Evolutionary conservation across 2,113 vertebrate genomes (phyloP), one percentile per base, ranked within the genome.

Genomic region (Proterorhinus semilunaris): DNA sequence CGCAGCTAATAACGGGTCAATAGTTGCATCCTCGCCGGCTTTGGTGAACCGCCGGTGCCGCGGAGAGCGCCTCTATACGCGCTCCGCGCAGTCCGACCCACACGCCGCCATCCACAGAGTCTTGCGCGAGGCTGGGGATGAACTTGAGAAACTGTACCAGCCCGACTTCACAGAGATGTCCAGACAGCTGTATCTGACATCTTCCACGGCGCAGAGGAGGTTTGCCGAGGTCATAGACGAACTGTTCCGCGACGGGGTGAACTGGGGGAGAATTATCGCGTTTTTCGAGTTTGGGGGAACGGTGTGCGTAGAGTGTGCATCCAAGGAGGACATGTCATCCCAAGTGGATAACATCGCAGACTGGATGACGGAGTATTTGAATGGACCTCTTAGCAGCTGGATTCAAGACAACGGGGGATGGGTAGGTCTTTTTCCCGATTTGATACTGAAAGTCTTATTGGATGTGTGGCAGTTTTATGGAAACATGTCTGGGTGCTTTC

Each of bases 341-440:
- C 95, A 97, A 16, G 96, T 98, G 84, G 95, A 97, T 87, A 94
- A 68, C 93, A 96, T 99, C 48, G 96, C 93, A 3, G 74, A 92
- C 81, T 99, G 98, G 96, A 99, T 99, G 97, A 96, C 96, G 0
- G 96, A 97, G 82, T 99, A 99, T 92, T 95, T 99, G 88, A 96
- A 98, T 83, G 93, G 94, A 75, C 93, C 95, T 74, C 93, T 99
- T 73, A 93, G 94, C 92, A 92, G 88, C 91, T 99, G 98, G 98
- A 99, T 99, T 92, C 93, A 96, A 85, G 96, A 98, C 84, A 98
- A 99, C 79, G 98, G 98, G 91, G 98, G 96, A 91, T 99, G 98
- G 98, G 98, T 99, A 94, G 50, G 93, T 92, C 50, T 87, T 12
- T 74, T 83, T 83, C 69, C 27, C 44, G 65, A 71, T 51, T 75